Evolutionary conservation across 2,797 vertebrate genomes (phyloP), one percentile per base, ranked within the genome.

Genomic region (Brachyrhaphis roseni): DNA sequence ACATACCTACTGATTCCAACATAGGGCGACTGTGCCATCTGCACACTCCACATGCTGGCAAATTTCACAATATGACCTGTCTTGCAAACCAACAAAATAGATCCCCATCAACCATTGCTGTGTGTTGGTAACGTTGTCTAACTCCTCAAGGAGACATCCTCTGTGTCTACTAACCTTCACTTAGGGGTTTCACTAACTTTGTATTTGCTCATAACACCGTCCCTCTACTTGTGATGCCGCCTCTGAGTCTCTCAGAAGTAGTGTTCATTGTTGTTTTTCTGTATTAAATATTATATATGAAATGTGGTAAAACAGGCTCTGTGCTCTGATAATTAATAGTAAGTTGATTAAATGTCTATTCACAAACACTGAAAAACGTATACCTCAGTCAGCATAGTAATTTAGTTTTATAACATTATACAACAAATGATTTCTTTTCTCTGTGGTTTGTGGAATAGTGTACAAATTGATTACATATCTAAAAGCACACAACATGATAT

Each of bases 11-110:
- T n/a, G 68, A n/a, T 71, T 71, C 41, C 41, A 46, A 28, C 41
- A 45, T 71, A 71, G 41, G 68, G 41, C 12, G 13, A 46, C 41
- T 46, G 23, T 45, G 41, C 41, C 68, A 46, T 46, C 41, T 71
- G 68, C 13, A 71, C 68, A 71, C 41, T 46, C 68, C 68, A 28
- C 68, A 71, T 71, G 68, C 41, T 71, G 41, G 15, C 39, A 26
- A 71, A 45, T 71, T 45, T 43, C 41, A 71, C 68, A 71, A 46
- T 28, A 71, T 71, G 68, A 71, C 68, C 68, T 4, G 12, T 28
- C 41, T 28, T 71, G 41, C 41, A n/a, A 71, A n/a, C n/a, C 68
- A n/a, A 46, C 13, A 71, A 45, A 28, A 71, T 45, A 41, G 41
- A 28, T 71, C 41, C 26, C 41, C 8, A 8, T 45, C 41, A 71